phyloP scores from a whole-genome alignment of 2,113 vertebrate genomes.

The Casuarius casuarius region DNA sequence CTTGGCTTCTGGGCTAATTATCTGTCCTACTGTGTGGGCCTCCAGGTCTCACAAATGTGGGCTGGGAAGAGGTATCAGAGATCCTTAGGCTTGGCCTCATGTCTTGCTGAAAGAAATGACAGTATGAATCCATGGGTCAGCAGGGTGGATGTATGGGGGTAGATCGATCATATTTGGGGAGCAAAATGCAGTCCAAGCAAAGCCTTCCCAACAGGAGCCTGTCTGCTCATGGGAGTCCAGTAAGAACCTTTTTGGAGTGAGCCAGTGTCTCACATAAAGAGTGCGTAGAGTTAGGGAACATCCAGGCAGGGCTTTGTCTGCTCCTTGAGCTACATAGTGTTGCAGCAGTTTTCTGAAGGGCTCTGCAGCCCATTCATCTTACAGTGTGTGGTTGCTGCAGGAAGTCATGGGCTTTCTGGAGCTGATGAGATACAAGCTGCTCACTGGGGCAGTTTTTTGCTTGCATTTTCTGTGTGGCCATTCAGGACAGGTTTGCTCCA shows the following conservation, averaged over 20 bases:
- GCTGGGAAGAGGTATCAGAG: not conserved
- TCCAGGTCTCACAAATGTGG: not conserved
- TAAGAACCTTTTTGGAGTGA: not conserved
- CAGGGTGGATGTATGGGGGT: fast-evolving
- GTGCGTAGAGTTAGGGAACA: not conserved
- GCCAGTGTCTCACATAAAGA: too few species aligned
- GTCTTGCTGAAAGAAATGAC: not conserved
- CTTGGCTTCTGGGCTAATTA: not conserved
- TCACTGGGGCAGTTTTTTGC: fast-evolving
- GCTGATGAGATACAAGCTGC: fast-evolving
- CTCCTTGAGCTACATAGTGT: not conserved
- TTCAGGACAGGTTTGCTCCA: not conserved
- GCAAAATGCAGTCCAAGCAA: not conserved
- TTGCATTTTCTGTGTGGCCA: not conserved
- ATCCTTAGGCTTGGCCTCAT: not conserved
- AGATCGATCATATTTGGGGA: not conserved
- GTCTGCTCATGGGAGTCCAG: not conserved
- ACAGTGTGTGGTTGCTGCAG: not conserved
- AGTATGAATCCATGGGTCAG: not conserved
- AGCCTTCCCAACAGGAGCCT: not conserved
- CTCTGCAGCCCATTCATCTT: not conserved
- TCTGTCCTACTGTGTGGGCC: not conserved
- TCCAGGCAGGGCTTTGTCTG: not conserved
- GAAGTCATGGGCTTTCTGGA: not conserved
- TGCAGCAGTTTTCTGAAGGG: not conserved